These are phyloP conservation scores for Holothuria leucospilota DNA, from an alignment of 53 echinoderm and acorn worm species.

Conservation along the genomic window DNA sequence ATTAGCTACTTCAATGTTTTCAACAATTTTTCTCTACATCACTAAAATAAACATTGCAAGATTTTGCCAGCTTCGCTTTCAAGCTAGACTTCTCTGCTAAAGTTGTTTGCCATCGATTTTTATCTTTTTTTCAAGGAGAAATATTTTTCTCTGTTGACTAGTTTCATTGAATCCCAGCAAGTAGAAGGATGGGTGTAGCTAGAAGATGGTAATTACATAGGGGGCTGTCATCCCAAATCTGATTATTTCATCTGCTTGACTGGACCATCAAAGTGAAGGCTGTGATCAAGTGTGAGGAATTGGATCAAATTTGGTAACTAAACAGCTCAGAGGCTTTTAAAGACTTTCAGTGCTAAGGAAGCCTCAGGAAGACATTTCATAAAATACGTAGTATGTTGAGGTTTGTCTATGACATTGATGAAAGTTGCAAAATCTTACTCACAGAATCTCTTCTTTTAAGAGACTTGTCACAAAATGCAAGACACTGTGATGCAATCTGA, in stretches of 20 bases:
- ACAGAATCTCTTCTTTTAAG: too few species aligned
- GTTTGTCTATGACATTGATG: too few species aligned
- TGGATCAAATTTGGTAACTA: slow-evolving; percentile 25
- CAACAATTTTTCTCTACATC: too few species aligned
- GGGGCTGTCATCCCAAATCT: slow-evolving; percentile 34
- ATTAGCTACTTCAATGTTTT: too few species aligned
- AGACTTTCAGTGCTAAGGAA: slow-evolving; percentile 8
- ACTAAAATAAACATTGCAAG: neutral
- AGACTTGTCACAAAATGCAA: too few species aligned
- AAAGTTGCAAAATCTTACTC: too few species aligned
- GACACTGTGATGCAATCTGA: too few species aligned
- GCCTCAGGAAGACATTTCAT: neutral
- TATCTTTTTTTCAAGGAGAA: neutral
- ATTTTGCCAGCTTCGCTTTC: slow-evolving; percentile 37
- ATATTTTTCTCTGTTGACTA: slow-evolving; percentile 24
- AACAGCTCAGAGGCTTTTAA: neutral
- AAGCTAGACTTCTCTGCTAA: slow-evolving; percentile 8
- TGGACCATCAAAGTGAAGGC: slow-evolving; percentile 32
- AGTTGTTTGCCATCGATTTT: slow-evolving; percentile 30
- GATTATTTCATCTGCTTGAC: slow-evolving; percentile 34
- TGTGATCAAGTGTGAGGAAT: slow-evolving; percentile 32
- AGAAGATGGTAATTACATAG: slow-evolving; percentile 28
- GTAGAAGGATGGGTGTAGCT: neutral
- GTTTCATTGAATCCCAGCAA: neutral
- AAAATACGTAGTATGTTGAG: too few species aligned